These are phyloP conservation scores for Monopterus albus DNA, from an alignment of 2,113 vertebrate genomes.

Conservation along the genomic window DNA sequence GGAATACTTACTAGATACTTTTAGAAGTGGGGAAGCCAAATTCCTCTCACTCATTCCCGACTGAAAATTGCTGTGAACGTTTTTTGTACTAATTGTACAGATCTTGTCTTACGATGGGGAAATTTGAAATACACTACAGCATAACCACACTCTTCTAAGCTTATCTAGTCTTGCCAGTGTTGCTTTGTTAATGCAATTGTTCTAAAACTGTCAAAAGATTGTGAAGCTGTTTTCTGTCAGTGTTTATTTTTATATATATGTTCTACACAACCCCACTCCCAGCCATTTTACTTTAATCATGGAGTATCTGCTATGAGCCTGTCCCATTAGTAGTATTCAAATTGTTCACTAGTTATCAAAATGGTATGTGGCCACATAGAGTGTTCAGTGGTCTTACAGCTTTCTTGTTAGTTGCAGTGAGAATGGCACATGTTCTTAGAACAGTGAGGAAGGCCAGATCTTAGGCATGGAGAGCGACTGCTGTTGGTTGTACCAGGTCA, in stretches of 20 bases:
- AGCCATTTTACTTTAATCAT: not conserved
- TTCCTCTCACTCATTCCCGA: conserved; percentile 61
- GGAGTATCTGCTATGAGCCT: conserved; percentile 2
- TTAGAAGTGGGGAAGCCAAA: conserved; percentile 17
- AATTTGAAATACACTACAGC: conserved; percentile 37
- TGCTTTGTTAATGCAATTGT: conserved; percentile 28
- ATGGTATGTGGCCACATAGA: not conserved
- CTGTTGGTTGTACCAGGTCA: conserved; percentile 7
- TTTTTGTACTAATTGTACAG: conserved; percentile 59
- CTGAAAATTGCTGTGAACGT: conserved; percentile 82
- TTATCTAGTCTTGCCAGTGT: conserved; percentile 55
- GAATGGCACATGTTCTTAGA: not conserved
- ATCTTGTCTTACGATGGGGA: conserved; percentile 47
- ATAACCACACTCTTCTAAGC: conserved; percentile 21
- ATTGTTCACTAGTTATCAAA: not conserved
- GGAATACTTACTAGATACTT: conserved; percentile 45
- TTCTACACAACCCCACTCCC: not conserved
- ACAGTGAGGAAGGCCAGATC: too few species aligned
- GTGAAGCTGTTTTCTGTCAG: conserved; percentile 47
- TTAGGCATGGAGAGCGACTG: not conserved
- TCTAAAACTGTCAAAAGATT: conserved; percentile 58
- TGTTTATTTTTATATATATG: conserved; percentile 18
- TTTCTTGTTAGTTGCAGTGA: not conserved
- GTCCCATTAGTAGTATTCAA: not conserved
- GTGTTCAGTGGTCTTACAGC: not conserved